Evolutionary conservation across 2,113 vertebrate species (phyloP).

Genomic region (Phocoena sinus): DNA sequence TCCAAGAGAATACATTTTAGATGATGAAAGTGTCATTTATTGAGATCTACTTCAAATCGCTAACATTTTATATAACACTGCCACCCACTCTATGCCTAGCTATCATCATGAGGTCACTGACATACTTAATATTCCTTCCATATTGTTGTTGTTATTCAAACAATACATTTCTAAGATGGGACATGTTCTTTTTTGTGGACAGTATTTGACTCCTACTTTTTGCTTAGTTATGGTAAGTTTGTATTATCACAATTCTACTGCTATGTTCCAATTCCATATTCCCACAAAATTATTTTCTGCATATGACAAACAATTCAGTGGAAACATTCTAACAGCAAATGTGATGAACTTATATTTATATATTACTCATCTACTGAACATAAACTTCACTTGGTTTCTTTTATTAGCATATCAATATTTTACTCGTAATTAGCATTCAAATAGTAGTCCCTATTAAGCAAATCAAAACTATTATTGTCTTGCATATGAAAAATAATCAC

Average conservation of each 20-base stretch:
- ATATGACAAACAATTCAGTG: not conserved
- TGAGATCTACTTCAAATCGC: conserved; percentile 48
- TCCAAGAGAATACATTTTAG: conserved; percentile 19
- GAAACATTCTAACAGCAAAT: not conserved
- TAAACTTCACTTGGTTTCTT: conserved; percentile 39
- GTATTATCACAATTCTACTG: not conserved
- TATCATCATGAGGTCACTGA: not conserved
- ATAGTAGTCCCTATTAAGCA: conserved; percentile 24
- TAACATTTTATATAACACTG: conserved; percentile 18
- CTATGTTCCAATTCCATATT: not conserved
- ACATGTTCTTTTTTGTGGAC: not conserved
- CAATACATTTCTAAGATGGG: conserved; percentile 24
- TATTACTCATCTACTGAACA: not conserved
- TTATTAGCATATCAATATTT: conserved; percentile 20
- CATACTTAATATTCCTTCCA: not conserved
- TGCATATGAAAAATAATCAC: conserved; percentile 51
- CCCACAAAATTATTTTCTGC: not conserved
- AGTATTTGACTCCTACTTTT: conserved; percentile 49
- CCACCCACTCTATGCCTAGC: not conserved
- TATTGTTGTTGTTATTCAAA: conserved; percentile 42
- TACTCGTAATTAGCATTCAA: conserved; percentile 44
- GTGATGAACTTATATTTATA: not conserved
- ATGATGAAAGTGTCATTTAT: not conserved
- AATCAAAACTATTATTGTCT: conserved; percentile 45
- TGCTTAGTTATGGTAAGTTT: conserved; percentile 23